Evolutionary conservation across 2,888 invertebrate genomes (phyloP).

Genomic region (Bedellia somnulentella): DNA sequence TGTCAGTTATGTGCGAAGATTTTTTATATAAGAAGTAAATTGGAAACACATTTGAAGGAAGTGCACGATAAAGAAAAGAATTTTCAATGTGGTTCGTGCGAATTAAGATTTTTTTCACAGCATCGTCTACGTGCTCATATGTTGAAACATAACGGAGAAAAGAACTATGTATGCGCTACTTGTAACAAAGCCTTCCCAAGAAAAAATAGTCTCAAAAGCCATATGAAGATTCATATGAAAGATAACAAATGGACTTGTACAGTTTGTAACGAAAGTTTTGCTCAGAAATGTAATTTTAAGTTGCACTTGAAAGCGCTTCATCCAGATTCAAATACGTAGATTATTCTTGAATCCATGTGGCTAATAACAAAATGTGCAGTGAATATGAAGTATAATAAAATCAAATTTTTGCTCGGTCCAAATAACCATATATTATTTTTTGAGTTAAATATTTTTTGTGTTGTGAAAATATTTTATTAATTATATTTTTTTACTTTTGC

Average conservation of each 20-base stretch:
- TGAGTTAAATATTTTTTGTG: no score
- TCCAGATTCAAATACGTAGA: no score
- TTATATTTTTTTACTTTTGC: no score
- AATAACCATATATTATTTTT: no score
- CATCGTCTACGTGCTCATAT: slow-evolving; percentile 54
- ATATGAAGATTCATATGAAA: slow-evolving; percentile 34
- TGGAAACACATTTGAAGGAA: slow-evolving; percentile 35
- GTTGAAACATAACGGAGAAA: slow-evolving; percentile 49
- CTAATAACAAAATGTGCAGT: no score
- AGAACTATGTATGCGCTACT: slow-evolving; percentile 38
- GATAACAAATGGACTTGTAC: slow-evolving; percentile 24
- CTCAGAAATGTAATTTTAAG: slow-evolving; percentile 27
- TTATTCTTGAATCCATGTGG: no score
- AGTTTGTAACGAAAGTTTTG: slow-evolving; percentile 26
- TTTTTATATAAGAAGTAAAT: slow-evolving; percentile 29
- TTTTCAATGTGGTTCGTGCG: slow-evolving; percentile 45
- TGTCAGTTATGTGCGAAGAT: slow-evolving; percentile 34
- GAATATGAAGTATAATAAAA: no score
- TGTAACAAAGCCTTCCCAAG: slow-evolving; percentile 52
- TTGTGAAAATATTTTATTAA: no score
- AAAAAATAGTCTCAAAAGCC: slow-evolving; percentile 33
- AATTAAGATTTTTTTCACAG: slow-evolving; percentile 49
- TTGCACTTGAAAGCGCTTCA: slow-evolving; percentile 31
- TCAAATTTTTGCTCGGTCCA: background rate
- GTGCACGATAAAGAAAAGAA: slow-evolving; percentile 48